phyloP scores from a whole-genome alignment of 2,888 invertebrate genomes.

The Tortricodes alternella region DNA sequence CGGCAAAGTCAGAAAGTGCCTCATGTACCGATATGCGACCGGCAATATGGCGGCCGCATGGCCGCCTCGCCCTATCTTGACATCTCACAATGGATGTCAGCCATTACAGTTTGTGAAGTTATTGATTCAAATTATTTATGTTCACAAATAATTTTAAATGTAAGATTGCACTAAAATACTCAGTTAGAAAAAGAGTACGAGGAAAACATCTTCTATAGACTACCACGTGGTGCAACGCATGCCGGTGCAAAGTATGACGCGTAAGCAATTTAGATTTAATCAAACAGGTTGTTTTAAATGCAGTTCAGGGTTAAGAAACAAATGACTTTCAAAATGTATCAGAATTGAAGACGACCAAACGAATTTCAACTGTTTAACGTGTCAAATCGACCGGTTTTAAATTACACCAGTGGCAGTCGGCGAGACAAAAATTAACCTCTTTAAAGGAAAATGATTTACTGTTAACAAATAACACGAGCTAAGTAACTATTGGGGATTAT shows the following conservation, averaged over 20 bases:
- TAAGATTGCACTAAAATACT: conserved; percentile 15
- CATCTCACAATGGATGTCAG: conserved; percentile 78
- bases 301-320: conserved; percentile 32
- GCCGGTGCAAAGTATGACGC: conserved; percentile 76
- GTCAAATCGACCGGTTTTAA: conserved; percentile 35
- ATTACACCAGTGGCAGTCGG: conserved; percentile 35
- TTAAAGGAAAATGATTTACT: neutral
- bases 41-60: conserved; percentile 83
- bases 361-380: conserved; percentile 16
- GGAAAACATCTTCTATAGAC: conserved; percentile 51
- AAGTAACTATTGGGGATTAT: conserved; percentile 44
- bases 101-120: conserved; percentile 52
- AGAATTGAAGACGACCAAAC: conserved; percentile 22
- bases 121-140: conserved; percentile 15
- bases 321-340: conserved; percentile 30
- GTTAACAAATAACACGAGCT: conserved; percentile 39
- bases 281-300: conserved; percentile 43
- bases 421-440: conserved; percentile 24
- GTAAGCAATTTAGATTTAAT: conserved; percentile 67
- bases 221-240: conserved; percentile 77
- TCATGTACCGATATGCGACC: conserved; percentile 71
- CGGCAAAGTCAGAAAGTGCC: conserved; percentile 70
- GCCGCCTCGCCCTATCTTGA: conserved; percentile 83
- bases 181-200: conserved; percentile 30
- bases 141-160: neutral